These are phyloP conservation scores for Aulostomus chinensis DNA, from an alignment of 2,797 vertebrate genomes.

Conservation along the genomic window DNA sequence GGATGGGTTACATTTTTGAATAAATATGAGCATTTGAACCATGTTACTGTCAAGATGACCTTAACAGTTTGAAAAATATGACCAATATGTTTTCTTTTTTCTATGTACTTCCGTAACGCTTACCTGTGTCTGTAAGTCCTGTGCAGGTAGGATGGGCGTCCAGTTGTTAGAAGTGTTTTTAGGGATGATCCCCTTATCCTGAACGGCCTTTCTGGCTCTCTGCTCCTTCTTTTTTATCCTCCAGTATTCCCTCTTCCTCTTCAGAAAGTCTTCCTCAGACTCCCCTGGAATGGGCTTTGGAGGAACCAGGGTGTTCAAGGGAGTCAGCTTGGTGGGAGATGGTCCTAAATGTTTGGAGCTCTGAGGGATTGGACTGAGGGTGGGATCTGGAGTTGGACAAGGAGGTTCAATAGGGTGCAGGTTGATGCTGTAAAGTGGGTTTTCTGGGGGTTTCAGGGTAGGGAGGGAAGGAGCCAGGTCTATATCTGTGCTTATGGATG, in stretches of 20 bases:
- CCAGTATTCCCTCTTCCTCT: constrained; percentile 81
- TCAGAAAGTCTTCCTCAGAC: constrained; percentile 73
- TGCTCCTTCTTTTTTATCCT: constrained; percentile 84
- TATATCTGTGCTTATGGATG: constrained; percentile 4
- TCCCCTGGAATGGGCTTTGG: constrained; percentile 65
- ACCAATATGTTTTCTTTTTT: too few relatives aligned
- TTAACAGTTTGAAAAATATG: too few relatives aligned
- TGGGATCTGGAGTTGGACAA: constrained; percentile 2
- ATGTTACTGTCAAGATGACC: too few relatives aligned
- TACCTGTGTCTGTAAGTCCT: constrained; percentile 42
- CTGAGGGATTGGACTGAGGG: constrained; percentile 26
- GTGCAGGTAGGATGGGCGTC: constrained; percentile 36
- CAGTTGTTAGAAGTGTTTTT: constrained; percentile 36
- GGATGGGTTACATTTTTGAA: too few relatives aligned
- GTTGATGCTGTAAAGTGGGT: constrained; percentile 59
- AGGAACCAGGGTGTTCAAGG: constrained; percentile 44
- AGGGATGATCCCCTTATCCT: constrained; percentile 45
- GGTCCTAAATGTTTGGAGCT: not conserved
- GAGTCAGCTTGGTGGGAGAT: not conserved
- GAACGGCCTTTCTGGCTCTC: constrained; percentile 78
- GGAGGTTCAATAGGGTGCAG: constrained; percentile 48
- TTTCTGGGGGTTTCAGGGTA: constrained; percentile 51
- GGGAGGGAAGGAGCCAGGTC: constrained; percentile 28
- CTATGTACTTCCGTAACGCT: not conserved
- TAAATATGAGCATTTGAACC: not conserved